Conservation (phyloP, 2,113 vertebrate species). For the Neolamprologus falcicula region DNA sequence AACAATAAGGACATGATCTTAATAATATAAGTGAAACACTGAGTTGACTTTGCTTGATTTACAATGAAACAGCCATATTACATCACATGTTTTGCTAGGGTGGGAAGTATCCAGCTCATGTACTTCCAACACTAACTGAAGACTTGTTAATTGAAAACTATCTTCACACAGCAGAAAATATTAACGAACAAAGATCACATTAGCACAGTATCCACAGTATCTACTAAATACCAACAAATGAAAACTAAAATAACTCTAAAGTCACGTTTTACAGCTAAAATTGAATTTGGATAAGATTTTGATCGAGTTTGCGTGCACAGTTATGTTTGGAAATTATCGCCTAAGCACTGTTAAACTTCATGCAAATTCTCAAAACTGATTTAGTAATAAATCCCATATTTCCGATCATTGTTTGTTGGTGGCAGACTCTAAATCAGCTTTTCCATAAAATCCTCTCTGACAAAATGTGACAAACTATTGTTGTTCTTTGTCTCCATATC, state of each 20-base stretch:
- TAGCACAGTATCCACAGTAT: background rate
- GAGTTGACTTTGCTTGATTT: background rate
- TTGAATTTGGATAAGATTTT: background rate
- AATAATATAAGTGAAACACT: background rate
- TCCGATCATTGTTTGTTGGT: slow-evolving; percentile 60
- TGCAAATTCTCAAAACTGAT: slow-evolving; percentile 49
- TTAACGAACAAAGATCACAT: background rate
- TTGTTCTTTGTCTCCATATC: slow-evolving; percentile 64
- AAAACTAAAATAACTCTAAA: background rate
- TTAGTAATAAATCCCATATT: slow-evolving; percentile 61
- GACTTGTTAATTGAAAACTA: background rate
- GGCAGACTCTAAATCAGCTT: slow-evolving; percentile 70
- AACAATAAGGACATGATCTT: background rate
- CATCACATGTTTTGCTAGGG: background rate
- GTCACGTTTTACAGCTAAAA: background rate
- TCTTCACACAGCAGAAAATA: background rate
- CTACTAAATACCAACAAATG: background rate
- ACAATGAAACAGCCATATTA: background rate
- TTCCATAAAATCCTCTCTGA: slow-evolving; percentile 63
- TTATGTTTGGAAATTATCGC: background rate
- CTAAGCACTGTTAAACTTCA: slow-evolving; percentile 26
- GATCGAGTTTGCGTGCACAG: background rate
- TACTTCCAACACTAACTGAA: background rate
- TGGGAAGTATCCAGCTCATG: background rate
- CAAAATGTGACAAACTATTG: slow-evolving; percentile 69